Percentiles rank a stretch among this genome's conserved stretches.
Conservation (phyloP, 1,140 invertebrate genomes). For the Phymorhynchus buccinoides region DNA sequence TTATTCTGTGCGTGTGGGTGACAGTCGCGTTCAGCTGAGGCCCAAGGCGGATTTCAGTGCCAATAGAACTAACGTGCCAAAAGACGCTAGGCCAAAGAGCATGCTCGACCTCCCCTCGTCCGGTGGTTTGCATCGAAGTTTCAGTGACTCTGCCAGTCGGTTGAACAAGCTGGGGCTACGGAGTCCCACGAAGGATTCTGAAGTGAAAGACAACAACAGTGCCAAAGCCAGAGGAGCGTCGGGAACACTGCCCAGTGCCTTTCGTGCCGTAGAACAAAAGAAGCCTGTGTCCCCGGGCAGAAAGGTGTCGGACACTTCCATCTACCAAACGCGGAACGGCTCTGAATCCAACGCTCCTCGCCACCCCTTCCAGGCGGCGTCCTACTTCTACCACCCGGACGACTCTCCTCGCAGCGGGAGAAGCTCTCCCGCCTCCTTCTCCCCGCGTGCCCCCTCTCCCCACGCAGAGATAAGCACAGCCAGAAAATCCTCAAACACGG, state of each 20-base stretch:
- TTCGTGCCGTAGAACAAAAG: slow-evolving; percentile 23
- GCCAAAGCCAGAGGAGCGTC: no score
- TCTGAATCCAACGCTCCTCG: slow-evolving; percentile 46
- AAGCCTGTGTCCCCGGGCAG: slow-evolving; percentile 26
- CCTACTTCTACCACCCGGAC: slow-evolving; percentile 39
- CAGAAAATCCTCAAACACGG: neutral
- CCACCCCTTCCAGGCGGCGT: slow-evolving; percentile 16
- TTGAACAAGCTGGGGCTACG: slow-evolving; percentile 40
- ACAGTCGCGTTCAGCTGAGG: neutral
- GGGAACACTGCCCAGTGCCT: neutral
- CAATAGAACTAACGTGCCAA: slow-evolving; percentile 14
- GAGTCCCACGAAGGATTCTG: slow-evolving; percentile 42
- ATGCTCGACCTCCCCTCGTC: slow-evolving; percentile 20
- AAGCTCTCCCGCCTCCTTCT: neutral
- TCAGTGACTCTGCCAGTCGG: slow-evolving; percentile 53
- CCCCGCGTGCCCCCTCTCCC: neutral
- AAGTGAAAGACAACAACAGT: neutral
- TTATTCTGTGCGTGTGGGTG: neutral
- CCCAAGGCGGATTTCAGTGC: neutral
- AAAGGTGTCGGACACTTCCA: neutral
- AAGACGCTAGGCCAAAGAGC: neutral
- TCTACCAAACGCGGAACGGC: slow-evolving; percentile 32
- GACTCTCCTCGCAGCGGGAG: slow-evolving; percentile 17
- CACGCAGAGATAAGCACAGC: neutral
- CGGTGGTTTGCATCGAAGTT: slow-evolving; percentile 50